Conservation (phyloP, 2,888 invertebrate genomes). For the Hartigia nigra region DNA sequence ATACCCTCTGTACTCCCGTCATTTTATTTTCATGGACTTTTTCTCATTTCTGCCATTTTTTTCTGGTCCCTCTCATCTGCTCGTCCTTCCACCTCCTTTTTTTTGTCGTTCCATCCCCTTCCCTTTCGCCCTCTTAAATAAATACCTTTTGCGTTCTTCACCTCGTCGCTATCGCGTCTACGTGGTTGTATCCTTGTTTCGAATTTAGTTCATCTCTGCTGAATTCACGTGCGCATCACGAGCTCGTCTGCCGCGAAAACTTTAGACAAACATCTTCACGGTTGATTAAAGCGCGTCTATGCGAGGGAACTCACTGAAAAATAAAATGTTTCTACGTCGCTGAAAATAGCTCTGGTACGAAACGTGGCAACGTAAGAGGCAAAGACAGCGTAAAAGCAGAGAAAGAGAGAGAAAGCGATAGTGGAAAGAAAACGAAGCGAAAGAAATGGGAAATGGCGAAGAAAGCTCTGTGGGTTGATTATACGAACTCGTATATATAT, state of each 20-base stretch:
- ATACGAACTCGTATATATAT: neutral
- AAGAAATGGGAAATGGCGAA: neutral
- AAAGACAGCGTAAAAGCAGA: neutral
- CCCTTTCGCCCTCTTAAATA: neutral
- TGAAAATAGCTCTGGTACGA: neutral
- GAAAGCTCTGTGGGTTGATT: neutral
- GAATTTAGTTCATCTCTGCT: neutral
- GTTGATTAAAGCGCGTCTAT: constrained; percentile 1
- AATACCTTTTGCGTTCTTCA: neutral
- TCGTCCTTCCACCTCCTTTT: neutral
- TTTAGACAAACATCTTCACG: neutral
- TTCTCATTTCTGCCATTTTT: neutral
- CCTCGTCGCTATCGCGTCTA: neutral
- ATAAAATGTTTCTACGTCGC: neutral
- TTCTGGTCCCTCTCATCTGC: neutral
- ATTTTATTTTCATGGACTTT: neutral
- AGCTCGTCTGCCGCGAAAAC: neutral
- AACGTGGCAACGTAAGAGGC: neutral
- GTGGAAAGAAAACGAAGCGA: neutral
- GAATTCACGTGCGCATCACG: neutral
- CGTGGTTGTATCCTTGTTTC: neutral
- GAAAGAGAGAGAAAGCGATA: neutral
- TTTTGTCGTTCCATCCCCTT: neutral
- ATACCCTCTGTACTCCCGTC: neutral
- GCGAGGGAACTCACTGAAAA: neutral